A percentile compares a stretch with the other conserved stretches of the same genome.
Conservation (phyloP, 2,888 invertebrate genomes). For the Formica aserva region DNA sequence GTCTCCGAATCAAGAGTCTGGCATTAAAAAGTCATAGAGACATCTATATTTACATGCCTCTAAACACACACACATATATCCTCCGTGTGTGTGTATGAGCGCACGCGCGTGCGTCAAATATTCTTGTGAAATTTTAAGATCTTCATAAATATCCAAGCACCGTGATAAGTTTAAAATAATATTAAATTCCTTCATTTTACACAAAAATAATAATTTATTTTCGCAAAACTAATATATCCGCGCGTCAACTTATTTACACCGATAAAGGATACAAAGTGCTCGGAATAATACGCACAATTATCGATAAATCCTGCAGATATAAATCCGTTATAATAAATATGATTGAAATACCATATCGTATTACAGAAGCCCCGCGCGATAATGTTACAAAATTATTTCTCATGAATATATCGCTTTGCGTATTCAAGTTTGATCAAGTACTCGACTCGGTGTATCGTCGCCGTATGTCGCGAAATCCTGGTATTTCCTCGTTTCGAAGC, state of each 20-base stretch:
- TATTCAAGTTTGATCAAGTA: constrained; percentile 48
- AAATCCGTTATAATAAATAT: neutral
- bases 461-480: constrained; percentile 24
- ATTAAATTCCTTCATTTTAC: neutral
- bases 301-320: neutral
- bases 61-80: neutral
- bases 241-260: neutral
- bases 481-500: constrained; percentile 45
- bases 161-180: neutral
- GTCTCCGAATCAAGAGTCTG: constrained; percentile 37
- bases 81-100: neutral
- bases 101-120: neutral
- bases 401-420: neutral
- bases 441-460: constrained; percentile 23
- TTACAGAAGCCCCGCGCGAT: neutral
- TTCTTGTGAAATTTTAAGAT: constrained; percentile 11
- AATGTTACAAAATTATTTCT: neutral
- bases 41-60: constrained; percentile 11
- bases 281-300: neutral
- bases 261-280: neutral
- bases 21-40: constrained; percentile 49
- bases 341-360: neutral
- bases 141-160: constrained; percentile 1
- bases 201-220: neutral
- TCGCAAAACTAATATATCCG: neutral